Conservation (phyloP, 2,113 vertebrate genomes). For the Halichoeres trimaculatus region DNA sequence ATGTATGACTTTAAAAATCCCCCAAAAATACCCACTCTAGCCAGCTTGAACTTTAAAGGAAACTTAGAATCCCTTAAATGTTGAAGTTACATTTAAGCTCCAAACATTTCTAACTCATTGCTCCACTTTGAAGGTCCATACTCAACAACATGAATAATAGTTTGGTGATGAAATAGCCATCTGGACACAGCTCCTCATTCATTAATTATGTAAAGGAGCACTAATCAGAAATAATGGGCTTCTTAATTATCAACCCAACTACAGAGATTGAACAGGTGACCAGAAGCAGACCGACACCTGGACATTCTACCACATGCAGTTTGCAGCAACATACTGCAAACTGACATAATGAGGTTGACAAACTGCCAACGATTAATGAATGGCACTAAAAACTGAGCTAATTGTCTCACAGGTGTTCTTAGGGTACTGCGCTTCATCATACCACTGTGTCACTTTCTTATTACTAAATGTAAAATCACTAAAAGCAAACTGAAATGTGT, state of each 20-base stretch:
- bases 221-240: slow-evolving; percentile 75
- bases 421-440: slow-evolving; percentile 28
- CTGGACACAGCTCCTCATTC: slow-evolving; percentile 62
- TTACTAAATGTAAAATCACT: too few relatives aligned
- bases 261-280: slow-evolving; percentile 70
- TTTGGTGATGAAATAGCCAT: slow-evolving; percentile 65
- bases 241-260: slow-evolving; percentile 68
- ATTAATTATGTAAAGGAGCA: slow-evolving; percentile 72
- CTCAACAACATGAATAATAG: slow-evolving; percentile 69
- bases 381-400: slow-evolving; percentile 57
- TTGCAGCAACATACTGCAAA: slow-evolving; percentile 43
- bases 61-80: neutral
- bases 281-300: slow-evolving; percentile 59
- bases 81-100: neutral
- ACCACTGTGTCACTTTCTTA: slow-evolving; percentile 45
- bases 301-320: slow-evolving; percentile 48
- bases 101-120: slow-evolving; percentile 19
- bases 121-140: slow-evolving; percentile 53
- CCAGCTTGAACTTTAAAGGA: neutral
- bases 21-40: too few relatives aligned
- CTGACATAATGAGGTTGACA: slow-evolving; percentile 76
- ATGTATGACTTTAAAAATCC: too few relatives aligned
- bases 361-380: slow-evolving; percentile 73
- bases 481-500: too few relatives aligned
- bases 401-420: slow-evolving; percentile 63